Percentiles rank a stretch among this genome's conserved stretches.
Evolutionary conservation across 2,113 vertebrate species (phyloP).

Genomic region (Sinocyclocheilus rhinocerous): DNA sequence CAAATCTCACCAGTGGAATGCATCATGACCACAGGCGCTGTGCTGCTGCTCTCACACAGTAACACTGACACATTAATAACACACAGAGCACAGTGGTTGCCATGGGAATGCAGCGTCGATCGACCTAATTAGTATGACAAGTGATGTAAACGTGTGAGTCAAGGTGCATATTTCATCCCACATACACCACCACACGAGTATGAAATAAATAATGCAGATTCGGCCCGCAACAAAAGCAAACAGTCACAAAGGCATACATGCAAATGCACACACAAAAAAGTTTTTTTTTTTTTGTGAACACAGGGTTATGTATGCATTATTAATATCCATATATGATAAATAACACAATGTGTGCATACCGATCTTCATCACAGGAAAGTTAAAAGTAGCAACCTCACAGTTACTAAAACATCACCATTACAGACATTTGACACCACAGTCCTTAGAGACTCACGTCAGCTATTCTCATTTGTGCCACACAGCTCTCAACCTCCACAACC

Average conservation of each 20-base stretch:
- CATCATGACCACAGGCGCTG: conserved; percentile 13
- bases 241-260: not conserved
- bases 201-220: conserved; percentile 15
- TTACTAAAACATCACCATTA: not conserved
- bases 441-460: conserved; percentile 1
- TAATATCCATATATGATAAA: conserved; percentile 29
- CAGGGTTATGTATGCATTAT: conserved; percentile 13
- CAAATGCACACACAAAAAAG: not conserved
- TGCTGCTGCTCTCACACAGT: conserved; percentile 13
- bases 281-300: not conserved
- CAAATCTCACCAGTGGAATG: not conserved
- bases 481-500: conserved; percentile 16
- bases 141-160: not conserved
- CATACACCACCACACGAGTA: conserved; percentile 18
- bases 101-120: conserved; percentile 20
- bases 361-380: not conserved
- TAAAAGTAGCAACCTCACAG: not conserved
- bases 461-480: conserved; percentile 5
- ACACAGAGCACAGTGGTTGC: conserved; percentile 24
- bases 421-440: not conserved
- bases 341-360: not conserved
- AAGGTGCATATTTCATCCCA: not conserved
- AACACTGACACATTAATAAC: conserved; percentile 31
- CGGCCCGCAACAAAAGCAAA: not conserved
- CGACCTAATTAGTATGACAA: conserved; percentile 29